Conservation (phyloP, 2,888 invertebrate genomes). For the Erebia palarica region DNA sequence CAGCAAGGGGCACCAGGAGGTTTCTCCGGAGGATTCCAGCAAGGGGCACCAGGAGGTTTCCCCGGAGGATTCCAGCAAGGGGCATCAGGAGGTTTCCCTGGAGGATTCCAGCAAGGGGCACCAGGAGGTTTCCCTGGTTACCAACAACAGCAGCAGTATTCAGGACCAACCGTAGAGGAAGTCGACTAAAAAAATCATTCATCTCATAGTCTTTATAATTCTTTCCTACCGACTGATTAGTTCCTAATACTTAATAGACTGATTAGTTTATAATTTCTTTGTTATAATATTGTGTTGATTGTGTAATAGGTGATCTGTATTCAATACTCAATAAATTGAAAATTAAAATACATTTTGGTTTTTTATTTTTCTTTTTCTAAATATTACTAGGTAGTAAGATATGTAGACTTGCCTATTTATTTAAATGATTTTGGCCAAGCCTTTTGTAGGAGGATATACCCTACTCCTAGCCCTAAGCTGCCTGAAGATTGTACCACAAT, state of each 20-base stretch:
- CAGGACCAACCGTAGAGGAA: constrained; percentile 4
- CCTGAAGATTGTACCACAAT: no score
- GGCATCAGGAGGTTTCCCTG: background rate
- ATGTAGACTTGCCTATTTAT: no score
- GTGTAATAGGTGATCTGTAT: background rate
- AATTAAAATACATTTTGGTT: background rate
- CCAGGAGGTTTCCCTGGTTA: constrained; percentile 49
- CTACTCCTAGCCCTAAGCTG: no score
- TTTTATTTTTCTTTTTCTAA: background rate
- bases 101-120: background rate
- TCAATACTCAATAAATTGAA: background rate
- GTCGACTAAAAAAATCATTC: constrained; percentile 7
- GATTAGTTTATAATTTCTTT: constrained; percentile 3
- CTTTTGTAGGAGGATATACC: no score
- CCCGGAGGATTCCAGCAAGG: background rate
- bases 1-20: background rate
- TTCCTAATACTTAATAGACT: background rate
- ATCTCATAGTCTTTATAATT: background rate
- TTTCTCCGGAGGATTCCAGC: background rate
- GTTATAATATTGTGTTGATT: background rate
- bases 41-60: background rate
- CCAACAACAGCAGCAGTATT: constrained; percentile 26
- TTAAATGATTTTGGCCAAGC: no score
- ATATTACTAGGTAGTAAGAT: no score
- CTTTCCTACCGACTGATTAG: background rate